Base-by-base conservation (phyloP, 2,888 invertebrate species). In the Podotricha telesiphe region DNA sequence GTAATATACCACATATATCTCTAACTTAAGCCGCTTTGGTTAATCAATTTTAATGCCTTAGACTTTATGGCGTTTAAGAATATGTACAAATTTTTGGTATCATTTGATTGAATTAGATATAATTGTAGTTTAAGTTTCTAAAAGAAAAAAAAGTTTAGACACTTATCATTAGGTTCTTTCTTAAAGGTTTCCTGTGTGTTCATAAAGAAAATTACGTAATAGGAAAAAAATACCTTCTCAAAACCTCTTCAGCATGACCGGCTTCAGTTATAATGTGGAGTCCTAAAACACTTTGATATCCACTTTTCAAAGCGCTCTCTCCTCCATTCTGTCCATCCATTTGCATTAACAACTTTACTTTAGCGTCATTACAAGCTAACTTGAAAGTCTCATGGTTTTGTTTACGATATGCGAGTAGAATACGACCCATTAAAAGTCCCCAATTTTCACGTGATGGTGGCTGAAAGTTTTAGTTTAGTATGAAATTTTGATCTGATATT, bases 391-490 rank as follows among this genome's bases (percentile, higher is more conserved):
- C 82, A 68, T 85, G 83, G n/a, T 89, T 82, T 74, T 88, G 85
- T 2, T 81, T 80, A 1, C 93, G 93, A 68, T 95, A 94, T 8
- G 94, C 88, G 7, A 96, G 86, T 3, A 97, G 91, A 0, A 96
- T 94, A 67, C 94, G 94, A 7, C 97, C 97, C 78, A 97, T 94
- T 45, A 95, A 94, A 0, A 96, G 94, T 50, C 96, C 96, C 97
- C 97, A 98, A 79, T 94, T 95, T 75, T 93, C 92, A 70, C 90
- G 87, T 5, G 86, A 87, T 4, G 85, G 78, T 5, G 91, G 91
- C 92, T 92, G 73, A 28, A 81, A 78, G 13, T 6, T n/a, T n/a
- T n/a, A n/a, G n/a, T n/a, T n/a, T n/a, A n/a, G n/a, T n/a, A n/a
- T n/a, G n/a, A n/a, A n/a, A n/a, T n/a, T n/a, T n/a, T n/a, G n/a